Percentiles rank a stretch among this genome's conserved stretches.
Conservation (phyloP, 1,140 invertebrate genomes). For the Melipona quadrifasciata region DNA sequence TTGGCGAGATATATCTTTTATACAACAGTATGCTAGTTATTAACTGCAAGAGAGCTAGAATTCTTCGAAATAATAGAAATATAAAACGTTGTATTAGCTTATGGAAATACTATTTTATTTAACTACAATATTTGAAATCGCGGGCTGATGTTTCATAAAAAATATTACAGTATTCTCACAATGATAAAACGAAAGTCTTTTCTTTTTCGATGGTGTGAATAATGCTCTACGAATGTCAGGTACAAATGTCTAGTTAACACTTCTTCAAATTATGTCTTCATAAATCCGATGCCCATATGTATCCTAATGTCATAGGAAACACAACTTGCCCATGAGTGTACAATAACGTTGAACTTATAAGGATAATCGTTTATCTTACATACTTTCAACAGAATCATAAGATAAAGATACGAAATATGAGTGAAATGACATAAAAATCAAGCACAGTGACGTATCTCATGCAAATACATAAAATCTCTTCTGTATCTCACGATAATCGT, state of each 20-base stretch:
- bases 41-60: not conserved
- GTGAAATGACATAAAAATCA: constrained; percentile 58
- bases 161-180: constrained; percentile 33
- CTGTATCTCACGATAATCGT: constrained; percentile 4
- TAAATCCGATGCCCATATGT: constrained; percentile 59
- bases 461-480: constrained; percentile 36
- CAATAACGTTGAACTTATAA: constrained; percentile 68
- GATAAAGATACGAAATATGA: constrained; percentile 49
- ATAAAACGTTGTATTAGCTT: not conserved
- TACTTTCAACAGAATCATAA: constrained; percentile 75
- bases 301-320: constrained; percentile 73
- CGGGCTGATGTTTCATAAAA: constrained; percentile 27
- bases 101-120: constrained; percentile 36
- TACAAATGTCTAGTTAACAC: constrained; percentile 72
- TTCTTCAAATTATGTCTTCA: constrained; percentile 50
- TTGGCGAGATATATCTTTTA: not conserved
- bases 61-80: not conserved
- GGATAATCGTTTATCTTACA: constrained; percentile 77
- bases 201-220: constrained; percentile 46
- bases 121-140: constrained; percentile 29
- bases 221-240: constrained; percentile 73
- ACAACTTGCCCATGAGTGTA: constrained; percentile 64
- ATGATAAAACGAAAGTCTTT: constrained; percentile 22
- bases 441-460: constrained; percentile 69
- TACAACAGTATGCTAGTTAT: constrained; percentile 3